Conservation (phyloP, 2,797 vertebrate genomes). For the Chloroceryle inda region DNA sequence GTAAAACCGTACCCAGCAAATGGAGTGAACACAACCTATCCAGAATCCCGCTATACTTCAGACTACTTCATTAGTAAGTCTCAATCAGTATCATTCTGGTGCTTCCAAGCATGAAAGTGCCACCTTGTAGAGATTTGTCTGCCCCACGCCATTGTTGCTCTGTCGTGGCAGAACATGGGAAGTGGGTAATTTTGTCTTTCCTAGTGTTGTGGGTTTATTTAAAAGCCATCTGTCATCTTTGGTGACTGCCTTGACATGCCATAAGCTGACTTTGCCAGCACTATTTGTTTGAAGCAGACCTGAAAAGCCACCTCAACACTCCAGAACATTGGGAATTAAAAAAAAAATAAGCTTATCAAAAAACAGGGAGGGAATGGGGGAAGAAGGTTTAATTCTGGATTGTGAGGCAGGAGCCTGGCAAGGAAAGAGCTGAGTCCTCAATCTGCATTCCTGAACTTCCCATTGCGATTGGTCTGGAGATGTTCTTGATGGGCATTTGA, state of each 20-base stretch:
- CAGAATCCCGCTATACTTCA: constrained; percentile 96
- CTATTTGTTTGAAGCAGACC: not conserved
- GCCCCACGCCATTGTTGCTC: not conserved
- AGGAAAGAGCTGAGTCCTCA: not conserved
- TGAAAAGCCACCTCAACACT: not conserved
- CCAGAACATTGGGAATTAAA: not conserved
- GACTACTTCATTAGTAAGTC: constrained; percentile 99
- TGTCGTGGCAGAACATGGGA: not conserved
- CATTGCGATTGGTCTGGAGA: not conserved
- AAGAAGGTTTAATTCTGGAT: not conserved
- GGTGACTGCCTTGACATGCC: not conserved
- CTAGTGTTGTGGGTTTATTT: not conserved
- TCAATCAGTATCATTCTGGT: not conserved
- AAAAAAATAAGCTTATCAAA: not conserved
- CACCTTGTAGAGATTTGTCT: not conserved
- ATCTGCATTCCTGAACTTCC: not conserved
- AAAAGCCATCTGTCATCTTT: not conserved
- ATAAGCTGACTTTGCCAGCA: not conserved
- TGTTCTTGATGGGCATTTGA: not conserved
- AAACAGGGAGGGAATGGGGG: not conserved
- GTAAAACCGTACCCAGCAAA: constrained; percentile 93
- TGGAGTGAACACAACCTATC: constrained; percentile 90
- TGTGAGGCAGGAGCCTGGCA: not conserved
- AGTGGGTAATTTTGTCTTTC: not conserved
- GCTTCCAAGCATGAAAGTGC: not conserved